Evolutionary conservation across 1,140 invertebrate species (phyloP), one percentile per base, ranked within the genome.

Genomic region (Lamellibrachia luymesi): DNA sequence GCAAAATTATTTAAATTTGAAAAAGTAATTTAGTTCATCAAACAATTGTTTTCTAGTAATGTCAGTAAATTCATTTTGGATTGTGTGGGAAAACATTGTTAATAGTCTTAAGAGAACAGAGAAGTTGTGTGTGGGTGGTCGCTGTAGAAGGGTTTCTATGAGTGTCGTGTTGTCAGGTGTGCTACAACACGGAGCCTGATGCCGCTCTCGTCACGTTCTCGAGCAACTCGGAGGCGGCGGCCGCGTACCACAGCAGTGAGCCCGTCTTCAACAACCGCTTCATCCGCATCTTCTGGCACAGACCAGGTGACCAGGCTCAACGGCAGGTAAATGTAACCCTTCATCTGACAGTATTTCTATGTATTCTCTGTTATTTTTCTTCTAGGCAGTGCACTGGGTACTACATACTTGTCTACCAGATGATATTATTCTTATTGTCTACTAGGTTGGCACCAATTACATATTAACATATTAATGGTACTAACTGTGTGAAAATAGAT

Each of bases 231-330:
- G 98, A 99, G 96, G 99, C 99, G 0, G 98, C 98, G 95, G 97
- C 98, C 5, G 99, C 99, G 0, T 99, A 99, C 96, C 97, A 98
- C 93, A 98, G 98, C 95, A 98, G 98, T 0, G 98, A 99, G 96
- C 98, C 99, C 25, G 98, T 99, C 2, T 97, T 99, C 17, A 99
- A 99, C 96, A 99, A 99, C 96, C 97, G 99, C 22, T 97, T 97
- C 94, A 97, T 97, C 93, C 97, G 97, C 94, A 96, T 97, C 1
- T 97, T 97, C 95, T 97, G 97, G 97, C 97, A 97, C 94, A 97
- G 96, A 50, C 89, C 50, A 90, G 90, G 90, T 22, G 80, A 91
- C 6, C 91, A 91, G 91, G n/a, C 5, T 49, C 91, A 91, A 25
- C 91, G 51, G 13, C 49, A 91, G 91, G 51, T 51, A 51, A 90